Base-by-base conservation (phyloP, 2,113 vertebrate genomes). In the Lophura nycthemera region DNA sequence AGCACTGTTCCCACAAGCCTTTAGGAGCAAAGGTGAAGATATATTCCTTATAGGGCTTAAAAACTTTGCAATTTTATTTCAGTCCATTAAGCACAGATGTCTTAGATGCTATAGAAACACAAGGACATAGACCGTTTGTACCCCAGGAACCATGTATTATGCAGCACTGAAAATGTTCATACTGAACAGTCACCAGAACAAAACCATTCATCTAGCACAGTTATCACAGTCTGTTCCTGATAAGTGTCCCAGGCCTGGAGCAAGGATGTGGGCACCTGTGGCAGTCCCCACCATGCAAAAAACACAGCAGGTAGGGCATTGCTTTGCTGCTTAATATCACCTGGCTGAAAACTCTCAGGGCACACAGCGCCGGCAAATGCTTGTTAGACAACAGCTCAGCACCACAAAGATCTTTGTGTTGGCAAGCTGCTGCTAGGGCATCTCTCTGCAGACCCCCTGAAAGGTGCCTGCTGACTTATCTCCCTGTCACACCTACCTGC, bases 391-490 rank as follows among this genome's bases (percentile, higher is more conserved):
- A 61, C n/a, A 73, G 66, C 74, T 82, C 87, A 79, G 50, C 21
- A 29, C 40, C 24, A 36, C 11, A 77, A 56, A 73, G 59, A 75
- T 40, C 45, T 14, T 45, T n/a, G 63, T 61, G 64, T 64, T 17
- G 19, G 86, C 64, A 65, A 71, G 54, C 79, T 79, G 81, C 83
- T 88, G 50, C 71, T 59, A 43, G 36, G 60, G 43, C 66, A 83
- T 16, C 27, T 56, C 10, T 1, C 36, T 5, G 0, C 71, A 64
- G 0, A 0, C 25, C 54, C n/a, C 48, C 38, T 24, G 36, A 0
- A 0, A 88, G 69, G 54, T 9, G 10, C 50, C 64, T 45, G 42
- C 63, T 32, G 63, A 27, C 38, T 40, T 83, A 50, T 60, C 63
- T 71, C 27, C 32, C 11, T 1, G 0, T 57, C 72, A 71, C 1